Evolutionary conservation across 2,113 vertebrate genomes (phyloP), one percentile per base, ranked within the genome.

Genomic region (Alces alces): DNA sequence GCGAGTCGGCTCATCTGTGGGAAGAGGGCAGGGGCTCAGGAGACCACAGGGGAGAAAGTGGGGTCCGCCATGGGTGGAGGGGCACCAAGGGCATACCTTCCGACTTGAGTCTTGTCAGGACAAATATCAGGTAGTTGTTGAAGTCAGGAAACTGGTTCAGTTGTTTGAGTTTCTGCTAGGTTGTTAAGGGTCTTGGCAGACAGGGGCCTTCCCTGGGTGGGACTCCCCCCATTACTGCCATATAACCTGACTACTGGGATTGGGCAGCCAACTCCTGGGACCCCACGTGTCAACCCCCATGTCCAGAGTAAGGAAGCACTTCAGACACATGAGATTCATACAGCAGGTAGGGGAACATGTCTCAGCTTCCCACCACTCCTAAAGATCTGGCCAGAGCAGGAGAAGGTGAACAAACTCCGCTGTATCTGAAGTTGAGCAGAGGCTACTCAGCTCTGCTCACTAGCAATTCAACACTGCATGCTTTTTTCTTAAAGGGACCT

Each of bases 111-210:
- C 99, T 99, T 1, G 99, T 99, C 95, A 99, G 99, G 76, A 99
- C 99, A 33, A 99, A 99, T 96, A 99, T 99, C 96, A 99, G 98
- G 98, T 99, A 99, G 98, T 99, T 99, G 99, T 99, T 99, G 98
- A 99, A 99, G 98, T 99, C 99, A 1, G 99, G 99, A 98, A 99
- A 99, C 96, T 99, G 99, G 97, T 99, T 99, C 57, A 99, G 99
- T 96, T 99, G 99, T 98, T 99, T 99, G 98, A 99, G 98, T 99
- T 99, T 99, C 99, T 99, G 98, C 5, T 78, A 92, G 11, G 7
- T 96, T 50, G 98, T 99, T 99, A 99, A 99, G 99, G 99, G 78
- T 70, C 91, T 91, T 97, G 60, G 95, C 39, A 95, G 82, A 89
- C 47, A n/a, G 17, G 30, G 25, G 80, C 39, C 50, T 86, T 92